These are phyloP conservation scores for Anolis sagrei DNA, from an alignment of 2,113 vertebrate genomes.

Conservation along the genomic window DNA sequence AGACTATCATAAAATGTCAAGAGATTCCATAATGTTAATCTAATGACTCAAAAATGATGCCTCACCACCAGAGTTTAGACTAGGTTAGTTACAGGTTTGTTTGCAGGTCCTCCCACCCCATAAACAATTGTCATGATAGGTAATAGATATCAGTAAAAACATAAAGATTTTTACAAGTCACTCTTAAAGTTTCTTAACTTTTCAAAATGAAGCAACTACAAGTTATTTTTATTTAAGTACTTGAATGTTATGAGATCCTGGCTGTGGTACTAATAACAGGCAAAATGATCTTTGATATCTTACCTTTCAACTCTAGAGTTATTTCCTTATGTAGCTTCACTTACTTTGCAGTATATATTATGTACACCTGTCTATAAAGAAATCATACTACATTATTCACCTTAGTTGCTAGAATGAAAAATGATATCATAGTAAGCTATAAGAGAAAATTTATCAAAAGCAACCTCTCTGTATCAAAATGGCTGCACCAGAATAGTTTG, in stretches of 20 bases:
- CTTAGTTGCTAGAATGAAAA: not conserved
- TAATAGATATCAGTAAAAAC: no score
- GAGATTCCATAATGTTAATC: not conserved
- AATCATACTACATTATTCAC: not conserved
- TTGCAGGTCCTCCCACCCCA: no score
- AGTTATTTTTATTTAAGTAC: no score
- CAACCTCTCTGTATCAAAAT: not conserved
- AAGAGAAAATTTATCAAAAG: fast-evolving
- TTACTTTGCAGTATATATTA: not conserved
- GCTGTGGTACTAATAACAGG: not conserved
- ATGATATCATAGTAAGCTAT: not conserved
- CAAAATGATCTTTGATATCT: not conserved
- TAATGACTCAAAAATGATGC: no score
- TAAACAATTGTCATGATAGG: no score
- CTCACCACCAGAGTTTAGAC: no score
- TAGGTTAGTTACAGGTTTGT: no score
- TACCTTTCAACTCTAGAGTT: not conserved
- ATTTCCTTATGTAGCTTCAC: not conserved
- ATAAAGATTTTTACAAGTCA: no score
- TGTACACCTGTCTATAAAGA: not conserved
- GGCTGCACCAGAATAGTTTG: not conserved
- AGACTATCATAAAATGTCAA: not conserved
- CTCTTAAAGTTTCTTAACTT: no score
- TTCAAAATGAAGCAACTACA: no score
- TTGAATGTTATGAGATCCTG: no score